These are phyloP conservation scores for Rattus rattus DNA, from an alignment of 2,113 vertebrate genomes.

Conservation along the genomic window DNA sequence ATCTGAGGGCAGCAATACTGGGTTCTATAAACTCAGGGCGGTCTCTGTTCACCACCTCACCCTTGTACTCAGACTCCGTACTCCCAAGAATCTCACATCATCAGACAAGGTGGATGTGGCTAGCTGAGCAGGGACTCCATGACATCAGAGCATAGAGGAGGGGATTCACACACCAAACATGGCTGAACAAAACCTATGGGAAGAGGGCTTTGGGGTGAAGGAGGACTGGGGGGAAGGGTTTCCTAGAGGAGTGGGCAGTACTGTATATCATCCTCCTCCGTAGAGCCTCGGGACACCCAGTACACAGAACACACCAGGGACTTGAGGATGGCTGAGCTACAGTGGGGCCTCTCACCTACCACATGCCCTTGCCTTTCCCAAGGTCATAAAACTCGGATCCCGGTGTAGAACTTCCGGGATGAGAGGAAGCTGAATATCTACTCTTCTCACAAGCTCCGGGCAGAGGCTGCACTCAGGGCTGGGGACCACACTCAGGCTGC, in stretches of 20 bases:
- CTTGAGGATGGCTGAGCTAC: not conserved
- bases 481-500: not conserved
- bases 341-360: not conserved
- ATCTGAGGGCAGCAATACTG: not conserved
- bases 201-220: not conserved
- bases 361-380: accelerated
- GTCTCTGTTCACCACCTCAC: not conserved
- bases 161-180: not conserved
- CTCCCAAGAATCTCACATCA: not conserved
- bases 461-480: not conserved
- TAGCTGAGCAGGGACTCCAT: not conserved
- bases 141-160: not conserved
- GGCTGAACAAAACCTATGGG: not conserved
- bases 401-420: not conserved
- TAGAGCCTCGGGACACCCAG: too few species aligned
- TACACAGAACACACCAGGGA: not conserved
- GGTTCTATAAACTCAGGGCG: accelerated
- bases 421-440: not conserved
- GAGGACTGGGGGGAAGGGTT: accelerated
- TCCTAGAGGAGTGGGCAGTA: not conserved
- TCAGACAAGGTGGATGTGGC: not conserved
- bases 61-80: not conserved
- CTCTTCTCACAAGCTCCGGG: not conserved
- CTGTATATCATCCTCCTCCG: accelerated
- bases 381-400: not conserved